These are phyloP conservation scores for Caloenas nicobarica DNA, from an alignment of 2,113 vertebrate species.

Conservation along the genomic window DNA sequence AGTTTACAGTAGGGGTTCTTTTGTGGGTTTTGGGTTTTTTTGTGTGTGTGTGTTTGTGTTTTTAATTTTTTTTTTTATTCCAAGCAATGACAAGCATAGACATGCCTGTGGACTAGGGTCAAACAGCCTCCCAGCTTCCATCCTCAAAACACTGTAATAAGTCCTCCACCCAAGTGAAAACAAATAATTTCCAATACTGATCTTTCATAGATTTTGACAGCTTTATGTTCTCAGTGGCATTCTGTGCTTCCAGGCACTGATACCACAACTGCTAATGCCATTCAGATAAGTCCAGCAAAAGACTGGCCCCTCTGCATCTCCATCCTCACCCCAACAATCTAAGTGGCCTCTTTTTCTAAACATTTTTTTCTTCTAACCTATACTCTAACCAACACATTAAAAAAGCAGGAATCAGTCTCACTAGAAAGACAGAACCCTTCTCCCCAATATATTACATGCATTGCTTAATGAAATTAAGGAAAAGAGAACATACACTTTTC, in stretches of 20 bases:
- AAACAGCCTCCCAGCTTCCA: rapidly evolving
- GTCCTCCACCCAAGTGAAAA: neutral
- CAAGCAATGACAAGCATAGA: neutral
- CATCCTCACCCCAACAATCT: neutral
- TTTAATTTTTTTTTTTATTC: neutral
- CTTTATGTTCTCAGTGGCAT: neutral
- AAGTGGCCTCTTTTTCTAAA: neutral
- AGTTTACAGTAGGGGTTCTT: neutral
- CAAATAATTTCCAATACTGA: neutral
- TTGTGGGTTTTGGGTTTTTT: neutral
- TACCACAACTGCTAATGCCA: neutral
- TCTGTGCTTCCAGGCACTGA: neutral
- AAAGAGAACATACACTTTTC: neutral
- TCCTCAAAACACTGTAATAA: neutral
- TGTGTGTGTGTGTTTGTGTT: no score
- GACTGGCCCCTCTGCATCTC: no score
- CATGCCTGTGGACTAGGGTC: rapidly evolving
- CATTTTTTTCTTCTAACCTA: neutral
- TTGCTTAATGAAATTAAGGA: neutral
- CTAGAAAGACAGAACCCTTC: neutral
- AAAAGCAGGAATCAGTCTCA: neutral
- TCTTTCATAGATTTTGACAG: neutral
- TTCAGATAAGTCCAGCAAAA: neutral
- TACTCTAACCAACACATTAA: neutral
- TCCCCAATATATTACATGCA: neutral